Conservation (phyloP, 2,797 vertebrate genomes). For the Sebastes steindachneri region DNA sequence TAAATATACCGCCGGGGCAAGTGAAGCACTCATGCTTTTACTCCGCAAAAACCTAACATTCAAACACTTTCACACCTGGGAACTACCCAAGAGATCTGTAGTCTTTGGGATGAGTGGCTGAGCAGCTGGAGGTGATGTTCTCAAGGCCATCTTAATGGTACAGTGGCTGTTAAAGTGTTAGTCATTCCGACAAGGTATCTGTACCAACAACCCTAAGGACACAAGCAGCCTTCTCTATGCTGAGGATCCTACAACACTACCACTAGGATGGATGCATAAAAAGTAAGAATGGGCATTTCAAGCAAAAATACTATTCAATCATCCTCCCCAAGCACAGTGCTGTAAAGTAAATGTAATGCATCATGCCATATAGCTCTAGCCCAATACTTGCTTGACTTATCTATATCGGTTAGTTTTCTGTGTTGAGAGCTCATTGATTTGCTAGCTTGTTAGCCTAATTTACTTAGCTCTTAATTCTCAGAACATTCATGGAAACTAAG, state of each 20-base stretch:
- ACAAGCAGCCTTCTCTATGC: not conserved
- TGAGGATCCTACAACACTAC: not conserved
- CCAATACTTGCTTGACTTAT: not conserved
- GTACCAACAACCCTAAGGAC: not conserved
- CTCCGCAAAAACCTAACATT: not conserved
- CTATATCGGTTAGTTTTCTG: not conserved
- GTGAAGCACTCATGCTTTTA: not conserved
- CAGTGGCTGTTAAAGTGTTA: not conserved
- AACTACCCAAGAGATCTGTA: not conserved
- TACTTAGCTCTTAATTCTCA: not conserved
- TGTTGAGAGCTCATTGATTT: not conserved
- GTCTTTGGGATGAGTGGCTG: not conserved
- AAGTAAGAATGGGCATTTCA: not conserved
- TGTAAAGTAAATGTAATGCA: not conserved
- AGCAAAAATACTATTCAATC: not conserved
- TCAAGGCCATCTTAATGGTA: not conserved
- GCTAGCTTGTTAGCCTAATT: not conserved
- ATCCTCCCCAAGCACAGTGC: not conserved
- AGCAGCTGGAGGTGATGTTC: conserved; percentile 8
- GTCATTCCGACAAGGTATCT: not conserved
- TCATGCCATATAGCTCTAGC: not conserved
- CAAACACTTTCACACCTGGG: not conserved
- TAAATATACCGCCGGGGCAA: not conserved
- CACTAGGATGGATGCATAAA: not conserved
- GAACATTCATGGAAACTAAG: not conserved